Percentiles rank a stretch among this genome's conserved stretches.
Evolutionary conservation across 1,140 invertebrate species (phyloP).

Genomic region (Paraescarpia echinospica): DNA sequence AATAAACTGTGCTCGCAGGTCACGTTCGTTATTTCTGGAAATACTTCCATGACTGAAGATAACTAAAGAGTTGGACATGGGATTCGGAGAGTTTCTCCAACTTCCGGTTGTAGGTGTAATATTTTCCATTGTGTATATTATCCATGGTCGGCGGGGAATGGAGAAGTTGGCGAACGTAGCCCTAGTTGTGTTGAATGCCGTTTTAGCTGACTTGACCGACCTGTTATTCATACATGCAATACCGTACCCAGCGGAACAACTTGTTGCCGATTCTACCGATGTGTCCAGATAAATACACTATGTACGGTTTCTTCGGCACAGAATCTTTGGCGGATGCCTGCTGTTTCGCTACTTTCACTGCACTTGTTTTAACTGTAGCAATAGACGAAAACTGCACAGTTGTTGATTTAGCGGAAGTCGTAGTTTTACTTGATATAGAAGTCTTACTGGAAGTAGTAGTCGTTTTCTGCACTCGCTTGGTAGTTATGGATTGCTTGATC

Average conservation of each 20-base stretch:
- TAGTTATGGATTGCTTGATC: too few relatives aligned
- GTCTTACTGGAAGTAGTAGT: too few relatives aligned
- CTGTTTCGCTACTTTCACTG: too few relatives aligned
- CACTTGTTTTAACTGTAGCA: too few relatives aligned
- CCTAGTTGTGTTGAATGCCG: too few relatives aligned
- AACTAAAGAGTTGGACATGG: neutral
- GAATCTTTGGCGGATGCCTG: neutral
- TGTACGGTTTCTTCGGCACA: neutral
- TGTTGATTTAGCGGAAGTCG: too few relatives aligned
- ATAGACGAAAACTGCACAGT: too few relatives aligned
- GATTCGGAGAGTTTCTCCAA: neutral
- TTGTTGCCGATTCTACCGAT: slow-evolving; percentile 22
- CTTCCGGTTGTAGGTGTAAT: neutral
- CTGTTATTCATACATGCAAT: slow-evolving; percentile 9
- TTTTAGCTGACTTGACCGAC: too few relatives aligned
- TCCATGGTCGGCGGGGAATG: neutral
- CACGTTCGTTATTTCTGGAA: neutral
- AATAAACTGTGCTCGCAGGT: neutral
- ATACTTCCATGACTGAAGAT: neutral
- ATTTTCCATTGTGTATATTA: neutral
- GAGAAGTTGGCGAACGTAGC: neutral
- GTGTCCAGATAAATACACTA: neutral
- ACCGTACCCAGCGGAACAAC: slow-evolving; percentile 20
- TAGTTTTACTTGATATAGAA: too few relatives aligned
- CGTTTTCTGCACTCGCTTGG: too few relatives aligned